phyloP scores from a whole-genome alignment of 2,113 vertebrate species.

The Brienomyrus brachyistius region DNA sequence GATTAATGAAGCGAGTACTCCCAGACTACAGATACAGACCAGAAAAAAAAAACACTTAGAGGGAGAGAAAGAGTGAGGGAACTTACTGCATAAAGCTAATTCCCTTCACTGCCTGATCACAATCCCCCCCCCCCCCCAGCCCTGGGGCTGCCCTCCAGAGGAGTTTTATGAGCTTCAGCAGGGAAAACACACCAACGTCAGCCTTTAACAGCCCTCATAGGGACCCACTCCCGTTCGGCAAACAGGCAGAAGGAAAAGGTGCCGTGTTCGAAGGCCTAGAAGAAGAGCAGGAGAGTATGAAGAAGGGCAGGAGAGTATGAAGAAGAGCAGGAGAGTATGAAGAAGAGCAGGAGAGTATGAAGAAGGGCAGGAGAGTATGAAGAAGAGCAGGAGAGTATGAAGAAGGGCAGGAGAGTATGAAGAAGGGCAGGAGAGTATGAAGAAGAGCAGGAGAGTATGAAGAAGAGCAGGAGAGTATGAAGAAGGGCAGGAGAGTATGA shows the following conservation, averaged over 20 bases:
- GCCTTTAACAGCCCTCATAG: not conserved
- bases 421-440: conserved; percentile 17
- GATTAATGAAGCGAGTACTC: conserved; percentile 15
- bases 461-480: too few relatives aligned
- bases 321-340: conserved; percentile 21
- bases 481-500: too few relatives aligned
- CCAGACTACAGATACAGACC: not conserved
- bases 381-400: too few relatives aligned
- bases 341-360: too few relatives aligned
- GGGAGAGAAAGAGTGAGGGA: not conserved
- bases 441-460: too few relatives aligned
- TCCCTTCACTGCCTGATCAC: not conserved
- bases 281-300: too few relatives aligned
- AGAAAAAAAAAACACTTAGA: conserved; percentile 3
- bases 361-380: conserved; percentile 21
- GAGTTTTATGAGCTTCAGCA: conserved; percentile 22
- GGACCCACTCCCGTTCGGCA: not conserved
- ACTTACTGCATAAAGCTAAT: conserved; percentile 10
- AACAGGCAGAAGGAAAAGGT: not conserved
- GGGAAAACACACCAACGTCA: conserved; percentile 15
- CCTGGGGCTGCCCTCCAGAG: not conserved
- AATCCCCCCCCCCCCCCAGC: not conserved
- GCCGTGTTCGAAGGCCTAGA: not conserved
- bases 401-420: conserved; percentile 9
- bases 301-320: conserved; percentile 9